Percentiles rank a stretch among this genome's conserved stretches.
phyloP scores from a whole-genome alignment of 2,797 vertebrate species.

The Typhlichthys eigenmanni region DNA sequence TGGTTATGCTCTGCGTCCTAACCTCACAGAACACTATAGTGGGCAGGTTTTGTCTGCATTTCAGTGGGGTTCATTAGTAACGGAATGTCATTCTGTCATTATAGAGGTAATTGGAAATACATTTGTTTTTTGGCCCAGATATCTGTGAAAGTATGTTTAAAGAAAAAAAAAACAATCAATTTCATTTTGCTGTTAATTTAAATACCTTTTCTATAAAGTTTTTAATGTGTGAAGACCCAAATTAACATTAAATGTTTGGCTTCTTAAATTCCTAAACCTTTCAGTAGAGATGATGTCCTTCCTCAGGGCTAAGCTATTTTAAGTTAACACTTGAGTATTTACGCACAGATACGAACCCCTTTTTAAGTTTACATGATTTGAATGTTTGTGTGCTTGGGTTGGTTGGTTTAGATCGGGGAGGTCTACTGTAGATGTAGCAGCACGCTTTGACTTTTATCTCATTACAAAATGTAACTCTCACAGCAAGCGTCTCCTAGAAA shows the following conservation, averaged over 20 bases:
- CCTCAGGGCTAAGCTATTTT: not conserved
- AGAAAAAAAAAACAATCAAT: not conserved
- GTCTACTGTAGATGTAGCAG: too few relatives aligned
- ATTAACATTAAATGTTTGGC: not conserved
- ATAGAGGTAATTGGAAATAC: not conserved
- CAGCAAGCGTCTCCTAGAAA: slow-evolving; percentile 5
- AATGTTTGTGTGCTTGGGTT: too few relatives aligned
- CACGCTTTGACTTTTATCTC: not conserved
- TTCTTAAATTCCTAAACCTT: not conserved
- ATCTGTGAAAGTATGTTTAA: slow-evolving; percentile 15
- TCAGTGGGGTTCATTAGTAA: not conserved
- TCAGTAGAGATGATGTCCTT: too few relatives aligned
- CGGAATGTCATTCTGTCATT: not conserved
- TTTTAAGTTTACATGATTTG: too few relatives aligned
- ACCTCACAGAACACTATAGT: not conserved
- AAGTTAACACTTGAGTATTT: not conserved
- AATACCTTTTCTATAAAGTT: slow-evolving; percentile 12
- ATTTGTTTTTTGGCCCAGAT: slow-evolving; percentile 27
- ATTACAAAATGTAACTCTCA: slow-evolving; percentile 1
- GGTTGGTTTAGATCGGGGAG: too few relatives aligned
- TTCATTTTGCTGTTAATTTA: slow-evolving; percentile 37
- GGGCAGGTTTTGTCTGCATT: not conserved
- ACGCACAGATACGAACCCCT: too few relatives aligned
- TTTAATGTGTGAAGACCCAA: not conserved
- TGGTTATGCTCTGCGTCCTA: not conserved